phyloP scores from a whole-genome alignment of 2,113 vertebrate genomes.

The Nycticebus coucang region DNA sequence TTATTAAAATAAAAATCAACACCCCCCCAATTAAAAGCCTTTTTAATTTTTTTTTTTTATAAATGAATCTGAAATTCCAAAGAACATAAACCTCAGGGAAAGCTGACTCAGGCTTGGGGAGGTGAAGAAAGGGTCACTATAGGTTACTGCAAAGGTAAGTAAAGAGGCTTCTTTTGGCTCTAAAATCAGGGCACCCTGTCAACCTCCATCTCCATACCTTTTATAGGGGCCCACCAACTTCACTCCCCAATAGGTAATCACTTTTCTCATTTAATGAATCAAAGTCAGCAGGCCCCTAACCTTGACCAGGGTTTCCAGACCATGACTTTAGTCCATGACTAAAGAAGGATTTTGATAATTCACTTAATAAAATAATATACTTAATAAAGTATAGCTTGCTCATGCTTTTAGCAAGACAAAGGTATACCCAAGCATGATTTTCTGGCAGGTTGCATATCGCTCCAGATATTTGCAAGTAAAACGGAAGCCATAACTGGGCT shows the following conservation, averaged over 20 bases:
- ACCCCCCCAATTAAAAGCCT: background rate
- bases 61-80: conserved; percentile 10
- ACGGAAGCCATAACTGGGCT: background rate
- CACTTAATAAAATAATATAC: background rate
- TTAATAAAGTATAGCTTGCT: conserved; percentile 22
- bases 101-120: conserved; percentile 6
- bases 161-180: conserved; percentile 29
- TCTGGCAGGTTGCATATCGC: background rate
- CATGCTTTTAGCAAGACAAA: background rate
- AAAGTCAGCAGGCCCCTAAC: background rate
- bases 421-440: background rate
- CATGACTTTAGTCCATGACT: background rate
- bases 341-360: background rate
- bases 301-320: background rate
- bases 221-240: background rate
- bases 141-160: conserved; percentile 20
- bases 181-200: background rate
- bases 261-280: conserved; percentile 52
- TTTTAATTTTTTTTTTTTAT: background rate
- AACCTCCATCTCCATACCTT: conserved; percentile 16
- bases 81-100: conserved; percentile 5
- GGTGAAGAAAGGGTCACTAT: background rate
- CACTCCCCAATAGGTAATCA: background rate
- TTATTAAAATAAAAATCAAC: conserved; percentile 43
- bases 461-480: conserved; percentile 53